These are phyloP conservation scores for Tyto alba DNA, from an alignment of 2,113 vertebrate genomes.

Conservation along the genomic window DNA sequence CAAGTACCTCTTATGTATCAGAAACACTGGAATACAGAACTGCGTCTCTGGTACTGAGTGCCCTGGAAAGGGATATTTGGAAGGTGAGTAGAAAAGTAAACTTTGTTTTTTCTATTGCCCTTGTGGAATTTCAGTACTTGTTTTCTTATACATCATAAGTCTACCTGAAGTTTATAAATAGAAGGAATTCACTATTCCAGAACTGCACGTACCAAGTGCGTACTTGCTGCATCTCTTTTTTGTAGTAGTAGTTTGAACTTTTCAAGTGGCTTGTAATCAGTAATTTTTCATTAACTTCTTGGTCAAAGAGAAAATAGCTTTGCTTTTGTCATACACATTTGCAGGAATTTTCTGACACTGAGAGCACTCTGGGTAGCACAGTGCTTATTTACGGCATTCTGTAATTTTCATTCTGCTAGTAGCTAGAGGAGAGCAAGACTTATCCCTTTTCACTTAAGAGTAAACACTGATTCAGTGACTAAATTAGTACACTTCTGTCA, in stretches of 20 bases:
- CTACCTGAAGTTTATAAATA: not conserved
- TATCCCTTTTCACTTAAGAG: not conserved
- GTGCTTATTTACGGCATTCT: not conserved
- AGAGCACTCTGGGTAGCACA: not conserved
- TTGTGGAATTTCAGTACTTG: not conserved
- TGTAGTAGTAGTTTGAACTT: not conserved
- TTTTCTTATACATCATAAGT: not conserved
- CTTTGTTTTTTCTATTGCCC: not conserved
- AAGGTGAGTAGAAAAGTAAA: conserved; percentile 68
- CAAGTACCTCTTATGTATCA: conserved; percentile 74
- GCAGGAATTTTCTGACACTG: not conserved
- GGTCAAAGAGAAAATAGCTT: not conserved
- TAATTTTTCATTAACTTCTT: not conserved
- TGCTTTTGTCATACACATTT: not conserved
- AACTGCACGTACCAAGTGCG: not conserved
- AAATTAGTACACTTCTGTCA: not conserved
- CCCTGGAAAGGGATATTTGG: conserved; percentile 75
- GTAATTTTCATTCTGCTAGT: not conserved
- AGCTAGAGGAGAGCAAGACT: not conserved
- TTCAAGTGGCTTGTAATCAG: not conserved
- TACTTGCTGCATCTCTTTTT: not conserved
- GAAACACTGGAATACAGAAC: conserved; percentile 77
- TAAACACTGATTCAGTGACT: not conserved
- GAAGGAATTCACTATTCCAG: not conserved
- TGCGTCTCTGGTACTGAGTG: conserved; percentile 82